Evolutionary conservation across 2,113 vertebrate genomes (phyloP).

Genomic region (Bostrychus sinensis): DNA sequence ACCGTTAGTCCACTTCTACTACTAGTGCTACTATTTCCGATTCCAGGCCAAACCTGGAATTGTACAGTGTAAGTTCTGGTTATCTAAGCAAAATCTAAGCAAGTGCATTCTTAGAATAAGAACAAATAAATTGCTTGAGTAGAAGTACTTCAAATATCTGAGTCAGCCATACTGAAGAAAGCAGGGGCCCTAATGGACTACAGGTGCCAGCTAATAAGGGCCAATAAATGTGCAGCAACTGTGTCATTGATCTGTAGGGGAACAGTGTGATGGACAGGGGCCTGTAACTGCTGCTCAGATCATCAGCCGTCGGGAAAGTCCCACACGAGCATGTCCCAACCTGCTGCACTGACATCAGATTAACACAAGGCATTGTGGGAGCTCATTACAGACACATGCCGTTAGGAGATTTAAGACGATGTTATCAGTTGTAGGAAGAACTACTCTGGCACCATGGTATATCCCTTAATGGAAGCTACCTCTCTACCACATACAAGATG

Average conservation of each 20-base stretch:
- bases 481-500: no score
- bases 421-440: background rate
- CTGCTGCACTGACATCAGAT: slow-evolving; percentile 45
- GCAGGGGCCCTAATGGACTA: slow-evolving; percentile 42
- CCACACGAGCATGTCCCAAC: slow-evolving; percentile 34
- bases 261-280: slow-evolving; percentile 25
- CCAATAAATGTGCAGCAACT: slow-evolving; percentile 67
- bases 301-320: slow-evolving; percentile 47
- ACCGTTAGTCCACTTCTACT: no score
- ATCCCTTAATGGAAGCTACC: background rate
- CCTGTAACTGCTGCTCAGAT: slow-evolving; percentile 46
- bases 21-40: no score
- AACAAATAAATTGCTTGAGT: background rate
- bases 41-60: no score
- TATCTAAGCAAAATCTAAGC: no score
- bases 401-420: background rate
- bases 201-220: slow-evolving; percentile 69
- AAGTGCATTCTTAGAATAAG: no score
- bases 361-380: slow-evolving; percentile 12
- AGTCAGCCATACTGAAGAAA: slow-evolving; percentile 35
- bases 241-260: slow-evolving; percentile 34
- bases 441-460: background rate
- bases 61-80: no score
- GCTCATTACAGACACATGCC: background rate
- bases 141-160: slow-evolving; percentile 6